Base-by-base conservation (phyloP, 2,888 invertebrate genomes). In the Acanthacorydalis orientalis region DNA sequence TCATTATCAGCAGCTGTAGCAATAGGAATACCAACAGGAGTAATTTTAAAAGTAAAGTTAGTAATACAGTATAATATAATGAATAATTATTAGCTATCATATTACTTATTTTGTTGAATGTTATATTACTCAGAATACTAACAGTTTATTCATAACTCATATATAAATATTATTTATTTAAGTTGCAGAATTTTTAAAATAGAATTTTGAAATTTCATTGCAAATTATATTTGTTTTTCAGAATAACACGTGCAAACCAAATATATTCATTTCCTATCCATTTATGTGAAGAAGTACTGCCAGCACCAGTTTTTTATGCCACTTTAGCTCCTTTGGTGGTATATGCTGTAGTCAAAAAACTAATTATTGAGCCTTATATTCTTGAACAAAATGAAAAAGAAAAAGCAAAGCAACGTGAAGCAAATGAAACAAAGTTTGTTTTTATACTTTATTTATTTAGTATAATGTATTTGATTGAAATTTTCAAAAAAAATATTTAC, bases 271-370 rank as follows among this genome's bases (percentile, higher is more conserved):
- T 95, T 55, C 92, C 93, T 0, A 86, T 95, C 53, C 85, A 89
- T 56, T 66, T 96, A 16, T 89, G 91, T 56, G 92, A 95, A 59
- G 89, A 90, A 60, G 73, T 95, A 15, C 72, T 89, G 58, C 89
- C 92, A 0, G 83, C 87, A 15, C 89, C 95, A 0, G 73, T 96
- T 38, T 88, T 96, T 64, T 96, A 96, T 62, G 95, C 92, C 10
- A 89, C 93, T 0, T 69, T 90, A 0, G 76, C 86, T n/a, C 95
- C 96, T 0, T 53, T 92, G 11, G 70, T 91, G 34, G 76, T 80
- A 1, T 90, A 86, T 78, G 69, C 85, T 46, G 67, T 88, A 1
- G 70, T 92, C 1, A 92, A 90, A 64, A 86, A 85, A 57, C 72
- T 89, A 1, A 69, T 95, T 11, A 77, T 96, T 12, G 89, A 90